Percentiles rank a stretch among this genome's conserved stretches.
Conservation (phyloP, 2,113 vertebrate species). For the human (Homo sapiens) region GRCh38 chr5:169330501-169331000, state of each 20-base stretch:
- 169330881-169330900: background rate
- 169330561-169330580: background rate
- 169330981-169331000: background rate
- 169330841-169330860: background rate
- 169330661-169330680: background rate
- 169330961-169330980: background rate
- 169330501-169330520: background rate
- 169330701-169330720: slow-evolving; percentile 4
- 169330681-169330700: background rate
- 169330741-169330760: slow-evolving; percentile 41
- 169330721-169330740: background rate
- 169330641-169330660: background rate
- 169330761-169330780: background rate
- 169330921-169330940: background rate
- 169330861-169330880: background rate
- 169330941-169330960: background rate
- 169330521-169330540: background rate
- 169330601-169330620: slow-evolving; percentile 39
- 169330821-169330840: background rate
- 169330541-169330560: slow-evolving; percentile 26
- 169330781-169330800: slow-evolving; percentile 20
- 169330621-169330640: background rate
- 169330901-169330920: background rate
- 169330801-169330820: background rate
- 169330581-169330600: background rate